Base-by-base conservation (phyloP, 2,888 invertebrate genomes). In the Pecten maximus region DNA sequence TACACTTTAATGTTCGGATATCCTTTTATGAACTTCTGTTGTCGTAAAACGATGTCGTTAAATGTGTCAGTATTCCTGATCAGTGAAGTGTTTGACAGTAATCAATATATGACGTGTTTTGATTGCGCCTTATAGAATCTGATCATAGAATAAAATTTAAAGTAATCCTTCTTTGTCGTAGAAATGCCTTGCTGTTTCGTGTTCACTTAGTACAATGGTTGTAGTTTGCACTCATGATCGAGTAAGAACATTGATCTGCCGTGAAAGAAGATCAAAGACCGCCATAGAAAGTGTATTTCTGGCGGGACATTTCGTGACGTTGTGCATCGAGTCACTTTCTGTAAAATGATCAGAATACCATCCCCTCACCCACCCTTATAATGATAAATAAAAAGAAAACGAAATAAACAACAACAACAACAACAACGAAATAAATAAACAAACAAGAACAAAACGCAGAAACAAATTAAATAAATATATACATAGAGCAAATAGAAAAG, bases 81-180 rank as follows among this genome's bases (percentile, higher is more conserved):
- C 74, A 74, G 28, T 74, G 74, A 23, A 74, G 74, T 74, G 74
- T 35, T 74, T 74, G 74, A 74, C 28, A 74, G 74, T 74, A 35
- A 74, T 74, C 74, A 35, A 74, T 74, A 74, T 35, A 0, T 35
- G 10, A 74, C 74, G 74, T 74, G 74, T 74, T 74, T 74, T 74
- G 74, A 74, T 74, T 74, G 28, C 74, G 74, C 23, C 35, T 74
- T 74, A 74, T 16, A 35, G 35, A 74, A 74, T 35, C 28, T 74
- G 74, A 74, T 74, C 35, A 28, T 74, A 74, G 28, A 74, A 74
- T 74, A 35, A 74, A 35, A 74, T 74, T 60, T 6, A 28, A 16
- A 8, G 35, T 15, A 74, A 74, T 74, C 74, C 35, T 6, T 4
- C 35, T 28, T 12, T 28, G 28, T 74, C 74, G 23, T 35, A 35